Conservation (phyloP, 2,113 vertebrate species). For the Muscicapa adusta region DNA sequence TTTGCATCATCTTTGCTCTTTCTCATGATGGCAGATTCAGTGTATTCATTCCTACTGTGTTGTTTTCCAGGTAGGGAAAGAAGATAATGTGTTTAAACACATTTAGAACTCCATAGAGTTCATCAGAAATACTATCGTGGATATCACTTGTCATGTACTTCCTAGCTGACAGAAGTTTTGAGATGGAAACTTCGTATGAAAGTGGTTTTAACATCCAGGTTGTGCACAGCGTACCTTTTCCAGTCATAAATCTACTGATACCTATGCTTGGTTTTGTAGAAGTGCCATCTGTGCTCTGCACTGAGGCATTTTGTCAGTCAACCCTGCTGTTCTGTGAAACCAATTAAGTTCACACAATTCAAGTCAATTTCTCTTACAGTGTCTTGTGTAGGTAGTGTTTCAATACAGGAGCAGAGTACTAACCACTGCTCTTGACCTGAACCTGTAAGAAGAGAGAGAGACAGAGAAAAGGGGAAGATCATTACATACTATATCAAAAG, state of each 20-base stretch:
- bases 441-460: not conserved
- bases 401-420: slow-evolving; percentile 8
- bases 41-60: not conserved
- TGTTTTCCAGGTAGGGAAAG: not conserved
- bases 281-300: slow-evolving; percentile 43
- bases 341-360: slow-evolving; percentile 40
- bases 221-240: not conserved
- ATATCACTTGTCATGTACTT: not conserved
- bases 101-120: not conserved
- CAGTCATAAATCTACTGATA: not conserved
- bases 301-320: slow-evolving; percentile 37
- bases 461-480: not conserved
- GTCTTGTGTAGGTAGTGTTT: slow-evolving; percentile 27
- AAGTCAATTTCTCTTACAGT: slow-evolving; percentile 17
- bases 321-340: slow-evolving; percentile 35
- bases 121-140: not conserved
- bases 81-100: not conserved
- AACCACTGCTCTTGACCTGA: slow-evolving; percentile 36
- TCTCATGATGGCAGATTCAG: not conserved
- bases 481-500: slow-evolving; percentile 28
- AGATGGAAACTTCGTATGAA: not conserved
- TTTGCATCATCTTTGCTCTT: not conserved
- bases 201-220: not conserved
- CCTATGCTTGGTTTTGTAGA: slow-evolving; percentile 7
- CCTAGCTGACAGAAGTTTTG: not conserved